Evolutionary conservation across 2,113 vertebrate species (phyloP).

Genomic region (Pagrus major): DNA sequence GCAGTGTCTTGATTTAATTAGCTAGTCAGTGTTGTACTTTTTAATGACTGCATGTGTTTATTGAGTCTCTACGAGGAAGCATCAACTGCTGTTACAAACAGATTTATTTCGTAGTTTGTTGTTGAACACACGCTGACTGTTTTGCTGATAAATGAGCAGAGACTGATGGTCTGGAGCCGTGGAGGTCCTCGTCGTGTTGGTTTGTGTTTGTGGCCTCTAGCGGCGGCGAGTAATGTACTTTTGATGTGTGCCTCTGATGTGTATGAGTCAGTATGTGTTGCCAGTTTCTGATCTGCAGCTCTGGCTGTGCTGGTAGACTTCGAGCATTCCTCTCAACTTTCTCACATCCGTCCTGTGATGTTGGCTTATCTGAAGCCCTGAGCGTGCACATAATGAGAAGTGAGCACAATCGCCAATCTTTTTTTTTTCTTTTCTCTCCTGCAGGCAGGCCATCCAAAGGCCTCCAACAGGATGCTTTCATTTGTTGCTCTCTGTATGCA

Average conservation of each 20-base stretch:
- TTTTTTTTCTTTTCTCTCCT: background rate
- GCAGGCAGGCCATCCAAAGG: conserved; percentile 4
- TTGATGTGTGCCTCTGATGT: conserved; percentile 47
- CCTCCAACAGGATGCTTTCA: conserved; percentile 43
- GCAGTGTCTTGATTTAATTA: background rate
- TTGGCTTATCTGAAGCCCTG: conserved; percentile 49
- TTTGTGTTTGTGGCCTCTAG: conserved; percentile 42
- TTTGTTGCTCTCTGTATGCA: conserved; percentile 1
- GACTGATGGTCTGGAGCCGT: conserved; percentile 10
- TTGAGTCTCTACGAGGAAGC: background rate
- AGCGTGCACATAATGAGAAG: conserved; percentile 41
- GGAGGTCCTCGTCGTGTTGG: conserved; percentile 17
- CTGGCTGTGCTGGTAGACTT: conserved; percentile 31
- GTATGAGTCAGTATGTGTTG: conserved; percentile 45
- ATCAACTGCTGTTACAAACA: background rate
- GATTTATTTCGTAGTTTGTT: background rate
- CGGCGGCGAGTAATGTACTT: conserved; percentile 12
- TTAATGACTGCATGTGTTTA: background rate
- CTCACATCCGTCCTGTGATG: conserved; percentile 64
- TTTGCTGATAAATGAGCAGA: conserved; percentile 29
- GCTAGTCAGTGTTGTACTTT: too few species aligned
- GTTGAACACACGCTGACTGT: conserved; percentile 21
- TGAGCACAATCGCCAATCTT: background rate
- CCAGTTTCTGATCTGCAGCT: conserved; percentile 43
- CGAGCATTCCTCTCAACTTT: conserved; percentile 63